A percentile compares a stretch with the other conserved stretches of the same genome.
Evolutionary conservation across 2,113 vertebrate genomes (phyloP).

Genomic region (Panthera tigris): DNA sequence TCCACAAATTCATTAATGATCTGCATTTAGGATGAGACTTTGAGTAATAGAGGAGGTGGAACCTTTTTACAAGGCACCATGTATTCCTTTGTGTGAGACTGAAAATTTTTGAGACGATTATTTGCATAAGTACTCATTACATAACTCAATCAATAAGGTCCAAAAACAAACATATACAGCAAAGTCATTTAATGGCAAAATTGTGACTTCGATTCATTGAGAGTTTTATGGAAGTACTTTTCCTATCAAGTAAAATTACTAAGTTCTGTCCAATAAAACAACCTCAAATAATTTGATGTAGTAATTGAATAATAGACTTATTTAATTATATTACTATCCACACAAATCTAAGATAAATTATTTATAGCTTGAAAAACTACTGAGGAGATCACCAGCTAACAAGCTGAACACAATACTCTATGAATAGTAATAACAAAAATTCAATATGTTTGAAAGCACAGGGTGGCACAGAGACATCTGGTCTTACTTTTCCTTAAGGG

Average conservation of each 20-base stretch:
- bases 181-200: background rate
- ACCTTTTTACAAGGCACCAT: background rate
- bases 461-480: background rate
- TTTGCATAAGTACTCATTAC: background rate
- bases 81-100: background rate
- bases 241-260: background rate
- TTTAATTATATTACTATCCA: constrained; percentile 65
- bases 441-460: constrained; percentile 67
- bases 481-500: constrained; percentile 7
- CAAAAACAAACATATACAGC: fast-evolving
- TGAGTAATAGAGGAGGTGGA: background rate
- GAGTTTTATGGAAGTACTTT: background rate
- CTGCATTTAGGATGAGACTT: background rate
- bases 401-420: constrained; percentile 25
- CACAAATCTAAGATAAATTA: background rate
- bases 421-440: constrained; percentile 56
- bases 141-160: background rate
- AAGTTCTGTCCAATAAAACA: constrained; percentile 48
- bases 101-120: background rate
- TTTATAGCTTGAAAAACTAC: background rate
- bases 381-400: constrained; percentile 62
- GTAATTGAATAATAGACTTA: background rate
- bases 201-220: background rate
- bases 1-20: background rate
- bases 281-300: background rate